Base-by-base conservation (phyloP, 2,113 vertebrate species). In the Uria aalge region DNA sequence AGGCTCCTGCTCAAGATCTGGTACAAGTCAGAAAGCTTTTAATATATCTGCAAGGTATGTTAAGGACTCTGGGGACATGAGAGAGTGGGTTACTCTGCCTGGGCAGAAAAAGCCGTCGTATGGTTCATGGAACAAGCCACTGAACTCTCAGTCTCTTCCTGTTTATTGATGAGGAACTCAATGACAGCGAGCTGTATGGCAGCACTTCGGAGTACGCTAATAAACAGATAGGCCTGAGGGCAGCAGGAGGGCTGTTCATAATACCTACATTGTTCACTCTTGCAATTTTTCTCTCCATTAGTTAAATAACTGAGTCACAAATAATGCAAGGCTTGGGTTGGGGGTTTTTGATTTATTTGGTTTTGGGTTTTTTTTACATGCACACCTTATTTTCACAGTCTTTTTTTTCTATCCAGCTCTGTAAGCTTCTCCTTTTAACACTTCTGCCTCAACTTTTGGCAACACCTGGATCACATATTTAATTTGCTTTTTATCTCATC, bases 401-500 rank as follows among this genome's bases (percentile, higher is more conserved):
- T 17, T n/a, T 45, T 68, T 55, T 38, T 45, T 10, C 24, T 53
- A 17, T 30, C 27, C 27, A 78, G 32, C 15, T 91, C 40, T 91
- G 27, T 74, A 87, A 85, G 20, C 34, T 79, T 88, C 75, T 92
- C 24, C 64, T 94, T 93, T 85, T 92, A 92, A 87, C 53, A 78
- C 45, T 85, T 91, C 57, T 91, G 50, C 77, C 32, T 94, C 77
- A 91, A 83, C 95, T 97, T 95, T 68, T 96, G 90, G 88, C 89
- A 94, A 94, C 95, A 98, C 95, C 91, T 88, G 88, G 91, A 94
- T 92, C 74, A 85, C 88, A 90, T 94, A 88, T 78, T 97, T 96
- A 92, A 97, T 97, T 96, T 89, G 30, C 53, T 64, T 92, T 97
- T 94, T 88, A 97, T 97, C 95, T 98, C 95, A 95, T 91, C 97